Evolutionary conservation across 1,140 invertebrate species (phyloP).

Genomic region (Drosophila orosa): DNA sequence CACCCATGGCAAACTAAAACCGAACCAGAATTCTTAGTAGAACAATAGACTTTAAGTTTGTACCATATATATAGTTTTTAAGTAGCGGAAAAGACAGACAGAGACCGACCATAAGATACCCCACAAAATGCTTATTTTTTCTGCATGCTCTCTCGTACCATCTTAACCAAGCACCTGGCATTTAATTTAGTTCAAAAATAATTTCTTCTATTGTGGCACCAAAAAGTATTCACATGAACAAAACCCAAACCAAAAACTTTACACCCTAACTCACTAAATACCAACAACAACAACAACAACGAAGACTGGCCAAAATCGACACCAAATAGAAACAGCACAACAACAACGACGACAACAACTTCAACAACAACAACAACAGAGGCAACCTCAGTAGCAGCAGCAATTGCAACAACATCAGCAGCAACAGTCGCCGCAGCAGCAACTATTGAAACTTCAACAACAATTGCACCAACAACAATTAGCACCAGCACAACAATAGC

Average conservation of each 20-base stretch:
- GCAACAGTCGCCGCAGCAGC: slow-evolving; percentile 8
- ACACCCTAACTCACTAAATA: slow-evolving; percentile 73
- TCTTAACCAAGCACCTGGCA: slow-evolving; percentile 59
- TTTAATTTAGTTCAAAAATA: slow-evolving; percentile 59
- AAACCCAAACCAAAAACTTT: slow-evolving; percentile 62
- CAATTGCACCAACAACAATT: slow-evolving; percentile 38
- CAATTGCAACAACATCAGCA: slow-evolving; percentile 20
- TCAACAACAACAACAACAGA: slow-evolving; percentile 12
- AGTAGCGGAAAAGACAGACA: background rate
- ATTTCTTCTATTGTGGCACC: slow-evolving; percentile 72
- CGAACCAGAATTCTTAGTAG: background rate
- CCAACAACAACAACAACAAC: slow-evolving; percentile 54
- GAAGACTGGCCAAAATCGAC: slow-evolving; percentile 78
- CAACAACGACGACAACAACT: slow-evolving; percentile 34
- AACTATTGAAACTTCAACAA: slow-evolving; percentile 26
- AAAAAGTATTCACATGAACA: slow-evolving; percentile 64
- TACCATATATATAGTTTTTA: slow-evolving; percentile 1
- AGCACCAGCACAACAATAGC: slow-evolving; percentile 32
- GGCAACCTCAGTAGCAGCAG: slow-evolving; percentile 25
- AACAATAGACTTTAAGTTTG: slow-evolving; percentile 8
- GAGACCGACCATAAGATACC: slow-evolving; percentile 3
- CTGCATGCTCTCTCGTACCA: slow-evolving; percentile 41
- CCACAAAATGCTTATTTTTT: slow-evolving; percentile 16
- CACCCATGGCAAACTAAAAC: slow-evolving; percentile 56
- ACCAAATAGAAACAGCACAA: slow-evolving; percentile 56